phyloP scores from a whole-genome alignment of 2,113 vertebrate species.

The Pogona vitticeps region DNA sequence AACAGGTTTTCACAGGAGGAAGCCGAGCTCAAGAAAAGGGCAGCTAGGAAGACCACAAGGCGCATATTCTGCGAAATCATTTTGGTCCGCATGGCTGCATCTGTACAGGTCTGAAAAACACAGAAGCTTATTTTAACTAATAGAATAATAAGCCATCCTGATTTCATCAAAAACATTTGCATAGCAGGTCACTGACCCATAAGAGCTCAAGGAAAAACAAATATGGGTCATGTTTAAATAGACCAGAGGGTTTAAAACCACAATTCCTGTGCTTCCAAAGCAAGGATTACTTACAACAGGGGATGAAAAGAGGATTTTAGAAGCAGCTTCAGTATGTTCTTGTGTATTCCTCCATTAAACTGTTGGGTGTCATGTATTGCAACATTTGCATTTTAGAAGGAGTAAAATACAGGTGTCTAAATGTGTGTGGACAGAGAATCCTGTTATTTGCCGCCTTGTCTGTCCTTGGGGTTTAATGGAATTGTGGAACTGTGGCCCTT shows the following conservation, averaged over 20 bases:
- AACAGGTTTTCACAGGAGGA: conserved; percentile 65
- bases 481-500: too few relatives aligned
- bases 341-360: conserved; percentile 20
- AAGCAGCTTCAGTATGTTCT: conserved; percentile 14
- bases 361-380: conserved; percentile 45
- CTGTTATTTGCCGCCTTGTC: background rate
- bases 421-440: conserved; percentile 19
- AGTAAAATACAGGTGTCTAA: conserved; percentile 37
- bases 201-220: conserved; percentile 65
- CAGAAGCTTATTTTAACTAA: conserved; percentile 67
- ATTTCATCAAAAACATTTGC: conserved; percentile 67
- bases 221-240: conserved; percentile 58
- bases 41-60: conserved; percentile 46
- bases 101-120: conserved; percentile 57
- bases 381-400: conserved; percentile 45
- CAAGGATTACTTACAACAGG: conserved; percentile 19
- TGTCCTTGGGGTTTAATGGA: too few relatives aligned
- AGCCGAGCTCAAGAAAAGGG: conserved; percentile 61
- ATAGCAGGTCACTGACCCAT: conserved; percentile 63
- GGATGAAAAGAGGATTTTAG: conserved; percentile 25
- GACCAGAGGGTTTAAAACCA: conserved; percentile 56
- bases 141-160: conserved; percentile 63
- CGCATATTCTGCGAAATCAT: conserved; percentile 54
- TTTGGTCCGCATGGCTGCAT: conserved; percentile 60
- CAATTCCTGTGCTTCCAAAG: conserved; percentile 48